A percentile compares a stretch with the other conserved stretches of the same genome.
phyloP scores from a whole-genome alignment of 1,140 invertebrate genomes.

The Drosophila melanica region DNA sequence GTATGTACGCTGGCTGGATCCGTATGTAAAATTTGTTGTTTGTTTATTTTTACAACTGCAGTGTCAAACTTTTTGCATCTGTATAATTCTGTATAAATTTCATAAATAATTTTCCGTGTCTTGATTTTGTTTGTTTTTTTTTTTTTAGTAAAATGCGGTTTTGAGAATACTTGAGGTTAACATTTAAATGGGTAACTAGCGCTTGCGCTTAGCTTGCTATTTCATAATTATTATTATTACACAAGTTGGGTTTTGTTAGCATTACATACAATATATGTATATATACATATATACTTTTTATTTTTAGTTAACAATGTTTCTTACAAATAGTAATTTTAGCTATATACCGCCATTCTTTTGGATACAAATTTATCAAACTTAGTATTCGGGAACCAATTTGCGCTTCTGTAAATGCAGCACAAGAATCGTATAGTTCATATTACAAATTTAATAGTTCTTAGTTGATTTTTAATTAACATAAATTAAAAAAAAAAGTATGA shows the following conservation, averaged over 20 bases:
- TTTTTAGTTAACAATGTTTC: slow-evolving; percentile 70
- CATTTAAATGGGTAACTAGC: slow-evolving; percentile 70
- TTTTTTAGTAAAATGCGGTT: slow-evolving; percentile 71
- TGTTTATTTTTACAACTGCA: slow-evolving; percentile 28
- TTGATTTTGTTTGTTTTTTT: slow-evolving; percentile 33
- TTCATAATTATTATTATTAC: slow-evolving; percentile 59
- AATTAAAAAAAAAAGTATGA: slow-evolving; percentile 36
- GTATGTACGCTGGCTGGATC: slow-evolving; percentile 66
- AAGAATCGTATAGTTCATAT: slow-evolving; percentile 39
- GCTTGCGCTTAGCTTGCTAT: slow-evolving; percentile 48
- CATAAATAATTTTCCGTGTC: slow-evolving; percentile 39
- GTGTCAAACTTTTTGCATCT: slow-evolving; percentile 27
- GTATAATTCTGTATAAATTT: slow-evolving; percentile 23
- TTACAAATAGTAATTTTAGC: slow-evolving; percentile 66
- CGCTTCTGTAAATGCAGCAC: slow-evolving; percentile 54
- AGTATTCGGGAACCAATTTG: slow-evolving; percentile 50
- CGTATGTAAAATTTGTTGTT: slow-evolving; percentile 43
- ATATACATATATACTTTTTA: background rate
- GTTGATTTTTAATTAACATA: slow-evolving; percentile 43
- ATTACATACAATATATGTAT: slow-evolving; percentile 51
- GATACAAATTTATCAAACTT: slow-evolving; percentile 51
- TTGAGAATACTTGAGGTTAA: slow-evolving; percentile 82
- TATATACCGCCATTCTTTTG: slow-evolving; percentile 45
- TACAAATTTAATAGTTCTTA: slow-evolving; percentile 46
- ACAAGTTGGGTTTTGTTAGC: slow-evolving; percentile 55